phyloP scores from a whole-genome alignment of 2,888 invertebrate genomes.

The Cordilura impudica region DNA sequence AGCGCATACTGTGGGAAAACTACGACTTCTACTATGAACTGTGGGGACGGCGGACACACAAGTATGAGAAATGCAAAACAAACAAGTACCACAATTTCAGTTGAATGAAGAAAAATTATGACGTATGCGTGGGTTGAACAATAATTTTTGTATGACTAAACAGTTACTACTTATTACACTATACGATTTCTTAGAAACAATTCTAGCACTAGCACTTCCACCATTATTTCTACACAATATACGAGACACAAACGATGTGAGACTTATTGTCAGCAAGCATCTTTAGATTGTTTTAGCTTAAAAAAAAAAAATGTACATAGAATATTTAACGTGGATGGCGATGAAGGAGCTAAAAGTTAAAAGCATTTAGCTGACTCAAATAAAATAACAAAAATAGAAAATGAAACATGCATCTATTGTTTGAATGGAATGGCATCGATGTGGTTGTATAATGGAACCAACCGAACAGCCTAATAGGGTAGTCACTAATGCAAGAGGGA shows the following conservation, averaged over 20 bases:
- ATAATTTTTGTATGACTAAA: slow-evolving; percentile 42
- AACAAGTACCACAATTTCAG: slow-evolving; percentile 3
- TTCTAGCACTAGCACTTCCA: background rate
- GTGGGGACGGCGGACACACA: background rate
- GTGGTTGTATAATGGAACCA: background rate
- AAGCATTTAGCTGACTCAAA: slow-evolving; percentile 52
- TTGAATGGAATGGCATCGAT: background rate
- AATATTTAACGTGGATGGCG: too few species aligned
- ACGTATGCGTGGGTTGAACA: slow-evolving; percentile 55
- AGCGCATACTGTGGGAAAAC: background rate
- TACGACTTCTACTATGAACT: background rate
- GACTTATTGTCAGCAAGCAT: slow-evolving; percentile 31
- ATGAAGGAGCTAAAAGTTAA: slow-evolving; percentile 6
- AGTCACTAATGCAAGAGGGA: too few species aligned
- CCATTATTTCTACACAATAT: background rate
- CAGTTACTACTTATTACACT: background rate
- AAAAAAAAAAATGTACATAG: background rate
- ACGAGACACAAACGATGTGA: background rate
- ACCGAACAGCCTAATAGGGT: background rate
- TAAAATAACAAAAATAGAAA: slow-evolving; percentile 16
- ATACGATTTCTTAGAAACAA: too few species aligned
- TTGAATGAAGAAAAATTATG: slow-evolving; percentile 49
- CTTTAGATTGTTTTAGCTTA: slow-evolving; percentile 11
- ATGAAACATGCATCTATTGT: slow-evolving; percentile 30
- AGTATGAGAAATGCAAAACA: slow-evolving; percentile 21